phyloP scores from a whole-genome alignment of 1,140 invertebrate genomes.

The Monomorium pharaonis region DNA sequence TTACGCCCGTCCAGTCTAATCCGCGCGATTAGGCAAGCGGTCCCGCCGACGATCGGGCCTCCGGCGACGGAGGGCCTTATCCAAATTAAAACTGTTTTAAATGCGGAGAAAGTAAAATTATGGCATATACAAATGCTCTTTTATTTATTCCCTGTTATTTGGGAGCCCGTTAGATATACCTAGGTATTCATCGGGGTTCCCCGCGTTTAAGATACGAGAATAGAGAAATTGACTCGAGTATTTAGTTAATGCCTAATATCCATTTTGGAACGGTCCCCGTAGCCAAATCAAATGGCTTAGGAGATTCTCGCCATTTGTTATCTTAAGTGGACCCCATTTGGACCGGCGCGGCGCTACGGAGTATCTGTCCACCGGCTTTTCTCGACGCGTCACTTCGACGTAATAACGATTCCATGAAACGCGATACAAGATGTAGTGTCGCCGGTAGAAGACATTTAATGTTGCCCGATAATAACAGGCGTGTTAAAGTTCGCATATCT shows the following conservation, averaged over 20 bases:
- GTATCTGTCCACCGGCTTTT: neutral
- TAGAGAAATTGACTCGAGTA: neutral
- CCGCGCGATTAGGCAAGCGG: conserved; percentile 61
- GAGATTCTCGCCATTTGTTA: neutral
- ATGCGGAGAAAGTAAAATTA: conserved; percentile 25
- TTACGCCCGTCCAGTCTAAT: conserved; percentile 66
- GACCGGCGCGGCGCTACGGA: neutral
- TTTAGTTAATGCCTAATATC: conserved; percentile 25
- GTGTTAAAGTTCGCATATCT: conserved; percentile 42
- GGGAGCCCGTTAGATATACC: neutral
- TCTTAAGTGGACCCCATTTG: neutral
- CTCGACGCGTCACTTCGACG: neutral
- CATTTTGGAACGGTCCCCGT: neutral
- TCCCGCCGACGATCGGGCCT: conserved; percentile 22
- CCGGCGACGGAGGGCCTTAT: neutral
- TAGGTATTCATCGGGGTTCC: neutral
- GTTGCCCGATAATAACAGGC: conserved; percentile 47
- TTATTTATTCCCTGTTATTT: conserved; percentile 27
- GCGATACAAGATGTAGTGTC: conserved; percentile 30
- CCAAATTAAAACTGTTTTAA: conserved; percentile 35
- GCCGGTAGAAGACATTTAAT: conserved; percentile 31
- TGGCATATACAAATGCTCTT: conserved; percentile 3
- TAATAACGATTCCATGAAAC: conserved; percentile 41
- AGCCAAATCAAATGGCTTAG: conserved; percentile 3
- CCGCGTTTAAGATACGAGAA: neutral